phyloP scores from a whole-genome alignment of 1,140 invertebrate species.

The Gryllus bimaculatus region DNA sequence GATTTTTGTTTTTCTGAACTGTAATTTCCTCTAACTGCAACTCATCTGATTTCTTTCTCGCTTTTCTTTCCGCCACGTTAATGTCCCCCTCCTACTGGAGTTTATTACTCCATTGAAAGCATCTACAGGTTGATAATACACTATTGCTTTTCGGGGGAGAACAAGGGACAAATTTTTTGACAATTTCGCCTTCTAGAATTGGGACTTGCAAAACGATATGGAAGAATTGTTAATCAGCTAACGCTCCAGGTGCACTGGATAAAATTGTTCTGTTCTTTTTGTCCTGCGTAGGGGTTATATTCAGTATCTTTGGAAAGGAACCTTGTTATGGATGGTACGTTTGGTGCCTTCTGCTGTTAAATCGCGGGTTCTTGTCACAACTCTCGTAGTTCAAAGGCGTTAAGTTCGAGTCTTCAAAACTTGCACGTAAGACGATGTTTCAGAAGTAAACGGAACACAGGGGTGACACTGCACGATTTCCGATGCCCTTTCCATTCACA shows the following conservation, averaged over 20 bases:
- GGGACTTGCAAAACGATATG: neutral
- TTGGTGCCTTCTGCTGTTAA: neutral
- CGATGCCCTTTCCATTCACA: neutral
- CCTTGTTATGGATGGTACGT: no score
- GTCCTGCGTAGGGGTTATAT: neutral
- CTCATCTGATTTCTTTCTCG: no score
- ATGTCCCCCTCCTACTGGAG: no score
- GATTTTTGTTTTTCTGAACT: no score
- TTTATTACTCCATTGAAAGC: no score
- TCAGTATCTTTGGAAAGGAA: neutral
- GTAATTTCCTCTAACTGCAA: no score
- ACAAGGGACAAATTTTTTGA: neutral
- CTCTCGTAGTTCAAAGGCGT: neutral
- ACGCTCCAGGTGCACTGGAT: neutral
- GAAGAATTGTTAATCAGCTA: no score
- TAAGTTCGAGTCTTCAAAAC: neutral
- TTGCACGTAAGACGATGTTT: neutral
- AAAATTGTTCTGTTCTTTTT: neutral
- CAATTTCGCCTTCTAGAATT: neutral
- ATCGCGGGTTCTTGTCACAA: neutral
- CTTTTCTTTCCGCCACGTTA: no score
- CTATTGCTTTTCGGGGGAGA: no score
- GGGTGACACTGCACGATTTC: neutral
- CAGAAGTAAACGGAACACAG: neutral
- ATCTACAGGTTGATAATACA: no score